Evolutionary conservation across 2,888 invertebrate species (phyloP).

Genomic region (Cheilosia grossa): DNA sequence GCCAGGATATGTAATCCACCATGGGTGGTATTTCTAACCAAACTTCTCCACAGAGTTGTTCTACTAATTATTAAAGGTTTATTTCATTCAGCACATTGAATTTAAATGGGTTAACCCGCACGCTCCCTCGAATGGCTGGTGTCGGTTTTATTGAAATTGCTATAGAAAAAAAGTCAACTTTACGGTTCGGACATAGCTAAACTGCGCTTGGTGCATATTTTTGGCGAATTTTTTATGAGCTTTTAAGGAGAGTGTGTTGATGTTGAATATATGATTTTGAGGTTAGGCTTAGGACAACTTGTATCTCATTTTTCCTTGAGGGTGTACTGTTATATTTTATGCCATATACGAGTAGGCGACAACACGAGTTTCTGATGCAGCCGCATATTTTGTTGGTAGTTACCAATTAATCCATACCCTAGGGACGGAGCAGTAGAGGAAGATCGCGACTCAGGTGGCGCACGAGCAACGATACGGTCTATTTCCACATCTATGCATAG

Average conservation of each 20-base stretch:
- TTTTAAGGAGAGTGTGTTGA: conserved; percentile 1
- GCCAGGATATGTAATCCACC: conserved; percentile 20
- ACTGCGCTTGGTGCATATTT: neutral
- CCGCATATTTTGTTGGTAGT: too few relatives aligned
- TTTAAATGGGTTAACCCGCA: conserved; percentile 25
- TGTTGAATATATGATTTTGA: neutral
- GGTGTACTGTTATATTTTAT: too few relatives aligned
- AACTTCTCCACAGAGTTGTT: conserved; percentile 37
- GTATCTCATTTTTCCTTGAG: too few relatives aligned
- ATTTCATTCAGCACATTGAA: conserved; percentile 33
- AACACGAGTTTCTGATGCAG: too few relatives aligned
- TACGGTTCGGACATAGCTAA: neutral
- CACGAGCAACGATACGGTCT: too few relatives aligned
- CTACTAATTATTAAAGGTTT: conserved; percentile 56
- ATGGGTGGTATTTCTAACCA: conserved; percentile 37
- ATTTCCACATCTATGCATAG: too few relatives aligned
- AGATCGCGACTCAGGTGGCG: too few relatives aligned
- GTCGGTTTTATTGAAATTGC: neutral
- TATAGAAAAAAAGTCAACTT: neutral
- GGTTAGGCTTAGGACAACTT: neutral
- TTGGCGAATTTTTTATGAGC: neutral
- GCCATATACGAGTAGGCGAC: too few relatives aligned
- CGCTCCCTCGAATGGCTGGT: neutral
- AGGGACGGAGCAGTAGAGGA: too few relatives aligned
- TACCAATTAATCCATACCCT: too few relatives aligned